phyloP scores from a whole-genome alignment of 2,888 invertebrate species.

The Epinotia brunnichana region DNA sequence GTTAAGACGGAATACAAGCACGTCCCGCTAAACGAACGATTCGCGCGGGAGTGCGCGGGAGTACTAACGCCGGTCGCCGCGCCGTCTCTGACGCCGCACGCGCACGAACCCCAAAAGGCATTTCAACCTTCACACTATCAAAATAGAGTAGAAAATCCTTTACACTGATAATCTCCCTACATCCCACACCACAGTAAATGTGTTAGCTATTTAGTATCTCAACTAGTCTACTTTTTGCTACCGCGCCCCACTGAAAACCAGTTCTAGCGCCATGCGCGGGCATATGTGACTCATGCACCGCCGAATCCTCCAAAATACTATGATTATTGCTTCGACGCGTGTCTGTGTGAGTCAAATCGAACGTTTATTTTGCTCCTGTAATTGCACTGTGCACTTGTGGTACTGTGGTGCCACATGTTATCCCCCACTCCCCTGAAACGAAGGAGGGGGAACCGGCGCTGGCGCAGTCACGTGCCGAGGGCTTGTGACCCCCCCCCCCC shows the following conservation, averaged over 20 bases:
- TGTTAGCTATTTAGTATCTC: too few species aligned
- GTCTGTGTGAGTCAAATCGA: too few species aligned
- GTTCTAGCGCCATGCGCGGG: background rate
- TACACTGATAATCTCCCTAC: background rate
- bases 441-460: constrained; percentile 37
- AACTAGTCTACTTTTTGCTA: too few species aligned
- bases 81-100: constrained; percentile 51
- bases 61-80: constrained; percentile 48
- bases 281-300: background rate
- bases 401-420: too few species aligned
- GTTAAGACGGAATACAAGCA: background rate
- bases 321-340: too few species aligned
- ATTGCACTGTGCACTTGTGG: too few species aligned
- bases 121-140: background rate
- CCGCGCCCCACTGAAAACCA: too few species aligned
- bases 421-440: too few species aligned
- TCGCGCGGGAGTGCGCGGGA: constrained; percentile 50
- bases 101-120: background rate
- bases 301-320: background rate
- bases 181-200: too few species aligned
- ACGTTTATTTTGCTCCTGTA: too few species aligned
- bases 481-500: background rate
- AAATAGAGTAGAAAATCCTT: background rate
- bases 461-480: constrained; percentile 41
- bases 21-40: constrained; percentile 44